Evolutionary conservation across 2,888 invertebrate genomes (phyloP).

Genomic region (Theodoxus fluviatilis): DNA sequence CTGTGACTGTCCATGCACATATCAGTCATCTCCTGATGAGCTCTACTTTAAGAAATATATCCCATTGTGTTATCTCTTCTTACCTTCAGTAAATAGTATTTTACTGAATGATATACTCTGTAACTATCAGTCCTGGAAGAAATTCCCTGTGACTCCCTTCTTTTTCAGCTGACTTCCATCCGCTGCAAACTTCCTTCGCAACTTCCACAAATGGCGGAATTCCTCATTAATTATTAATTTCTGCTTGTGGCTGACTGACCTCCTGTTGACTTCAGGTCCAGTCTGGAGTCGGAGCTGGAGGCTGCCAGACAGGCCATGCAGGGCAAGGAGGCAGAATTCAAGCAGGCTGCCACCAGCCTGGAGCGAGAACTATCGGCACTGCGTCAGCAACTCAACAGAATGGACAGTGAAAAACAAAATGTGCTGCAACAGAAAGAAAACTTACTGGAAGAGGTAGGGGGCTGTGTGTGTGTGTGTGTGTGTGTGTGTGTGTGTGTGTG

Average conservation of each 20-base stretch:
- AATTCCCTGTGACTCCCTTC: too few relatives aligned
- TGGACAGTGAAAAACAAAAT: conserved; percentile 48
- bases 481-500: not conserved
- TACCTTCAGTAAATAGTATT: too few relatives aligned
- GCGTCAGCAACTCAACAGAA: conserved; percentile 40
- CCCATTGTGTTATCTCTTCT: too few relatives aligned
- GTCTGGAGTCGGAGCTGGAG: conserved; percentile 42
- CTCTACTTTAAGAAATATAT: too few relatives aligned
- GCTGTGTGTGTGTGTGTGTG: not conserved
- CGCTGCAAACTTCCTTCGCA: not conserved
- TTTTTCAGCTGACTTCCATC: not conserved
- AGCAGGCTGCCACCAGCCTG: conserved; percentile 41
- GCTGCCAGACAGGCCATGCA: conserved; percentile 35
- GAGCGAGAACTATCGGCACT: conserved; percentile 46
- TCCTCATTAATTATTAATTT: not conserved
- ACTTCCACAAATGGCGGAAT: not conserved
- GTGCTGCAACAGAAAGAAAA: conserved; percentile 55
- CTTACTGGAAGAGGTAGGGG: conserved; percentile 56
- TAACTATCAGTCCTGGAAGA: too few relatives aligned
- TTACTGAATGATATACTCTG: not conserved
- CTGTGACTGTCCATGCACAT: too few relatives aligned
- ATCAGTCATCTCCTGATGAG: too few relatives aligned
- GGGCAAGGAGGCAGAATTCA: conserved; percentile 46
- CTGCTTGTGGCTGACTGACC: not conserved
- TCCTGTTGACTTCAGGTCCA: conserved; percentile 33